Conservation (phyloP, 2,888 invertebrate genomes). For the Melanargia galathea region DNA sequence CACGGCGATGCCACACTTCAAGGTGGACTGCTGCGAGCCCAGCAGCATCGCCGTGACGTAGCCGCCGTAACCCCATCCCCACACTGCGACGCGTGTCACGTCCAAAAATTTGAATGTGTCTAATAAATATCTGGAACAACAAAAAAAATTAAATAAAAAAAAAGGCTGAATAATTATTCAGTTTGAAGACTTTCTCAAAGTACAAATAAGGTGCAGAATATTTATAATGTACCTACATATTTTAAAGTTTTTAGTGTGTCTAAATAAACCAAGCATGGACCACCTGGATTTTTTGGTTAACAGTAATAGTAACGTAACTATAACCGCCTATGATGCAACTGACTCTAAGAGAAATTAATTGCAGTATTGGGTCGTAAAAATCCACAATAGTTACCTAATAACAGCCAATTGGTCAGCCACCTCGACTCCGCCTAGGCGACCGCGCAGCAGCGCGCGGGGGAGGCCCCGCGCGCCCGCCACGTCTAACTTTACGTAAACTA, state of each 20-base stretch:
- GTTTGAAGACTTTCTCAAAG: too few relatives aligned
- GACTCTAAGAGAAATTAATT: too few relatives aligned
- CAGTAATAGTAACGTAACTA: too few relatives aligned
- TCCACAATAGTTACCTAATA: conserved; percentile 82
- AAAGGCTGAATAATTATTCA: neutral
- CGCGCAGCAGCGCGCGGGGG: conserved; percentile 90
- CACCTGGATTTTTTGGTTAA: too few relatives aligned
- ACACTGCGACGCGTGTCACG: conserved; percentile 93
- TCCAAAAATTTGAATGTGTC: conserved; percentile 92
- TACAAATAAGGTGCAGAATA: too few relatives aligned
- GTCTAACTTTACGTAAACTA: conserved; percentile 95
- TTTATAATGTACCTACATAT: too few relatives aligned
- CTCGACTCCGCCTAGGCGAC: conserved; percentile 93
- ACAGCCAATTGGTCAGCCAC: conserved; percentile 96
- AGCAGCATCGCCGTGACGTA: conserved; percentile 96
- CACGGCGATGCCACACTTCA: conserved; percentile 96
- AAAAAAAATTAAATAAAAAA: neutral
- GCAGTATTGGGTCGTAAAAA: too few relatives aligned
- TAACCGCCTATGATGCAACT: too few relatives aligned
- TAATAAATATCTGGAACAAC: conserved; percentile 88
- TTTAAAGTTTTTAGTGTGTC: too few relatives aligned
- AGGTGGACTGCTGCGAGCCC: conserved; percentile 92
- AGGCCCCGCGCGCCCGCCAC: conserved; percentile 93
- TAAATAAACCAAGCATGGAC: too few relatives aligned
- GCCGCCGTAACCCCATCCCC: conserved; percentile 99